A percentile compares a stretch with the other conserved stretches of the same genome.
phyloP scores from a whole-genome alignment of 2,113 vertebrate genomes.

The Catharus minimus region DNA sequence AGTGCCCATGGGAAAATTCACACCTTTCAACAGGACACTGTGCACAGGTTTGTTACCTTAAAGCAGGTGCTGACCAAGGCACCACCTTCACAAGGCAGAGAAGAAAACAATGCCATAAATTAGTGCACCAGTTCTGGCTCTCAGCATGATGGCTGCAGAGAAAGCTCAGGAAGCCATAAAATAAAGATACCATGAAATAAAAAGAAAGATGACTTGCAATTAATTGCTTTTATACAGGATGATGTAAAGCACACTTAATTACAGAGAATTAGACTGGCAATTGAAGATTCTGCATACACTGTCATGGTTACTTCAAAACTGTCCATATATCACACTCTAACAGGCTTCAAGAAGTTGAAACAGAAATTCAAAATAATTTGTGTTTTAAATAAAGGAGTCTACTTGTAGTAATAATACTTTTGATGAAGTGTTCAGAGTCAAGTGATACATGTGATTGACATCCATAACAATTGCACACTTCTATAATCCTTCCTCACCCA shows the following conservation, averaged over 20 bases:
- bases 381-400: slow-evolving; percentile 10
- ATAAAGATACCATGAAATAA: neutral
- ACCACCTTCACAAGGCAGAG: neutral
- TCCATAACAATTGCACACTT: slow-evolving; percentile 23
- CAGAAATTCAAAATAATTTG: neutral
- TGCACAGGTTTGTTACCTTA: neutral
- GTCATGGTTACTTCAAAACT: slow-evolving; percentile 40
- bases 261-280: neutral
- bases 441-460: slow-evolving; percentile 7
- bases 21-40: neutral
- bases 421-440: slow-evolving; percentile 12
- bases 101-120: neutral
- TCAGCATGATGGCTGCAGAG: neutral
- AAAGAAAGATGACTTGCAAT: neutral
- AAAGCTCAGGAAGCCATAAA: neutral
- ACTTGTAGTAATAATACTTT: slow-evolving; percentile 27
- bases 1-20: neutral
- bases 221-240: neutral
- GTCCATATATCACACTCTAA: neutral
- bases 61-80: neutral
- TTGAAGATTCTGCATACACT: neutral
- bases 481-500: slow-evolving; percentile 11
- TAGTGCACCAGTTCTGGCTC: neutral
- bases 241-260: slow-evolving; percentile 9
- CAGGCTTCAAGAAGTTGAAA: slow-evolving; percentile 31